These are phyloP conservation scores for Macaria notata DNA, from an alignment of 2,888 invertebrate genomes.

Conservation along the genomic window DNA sequence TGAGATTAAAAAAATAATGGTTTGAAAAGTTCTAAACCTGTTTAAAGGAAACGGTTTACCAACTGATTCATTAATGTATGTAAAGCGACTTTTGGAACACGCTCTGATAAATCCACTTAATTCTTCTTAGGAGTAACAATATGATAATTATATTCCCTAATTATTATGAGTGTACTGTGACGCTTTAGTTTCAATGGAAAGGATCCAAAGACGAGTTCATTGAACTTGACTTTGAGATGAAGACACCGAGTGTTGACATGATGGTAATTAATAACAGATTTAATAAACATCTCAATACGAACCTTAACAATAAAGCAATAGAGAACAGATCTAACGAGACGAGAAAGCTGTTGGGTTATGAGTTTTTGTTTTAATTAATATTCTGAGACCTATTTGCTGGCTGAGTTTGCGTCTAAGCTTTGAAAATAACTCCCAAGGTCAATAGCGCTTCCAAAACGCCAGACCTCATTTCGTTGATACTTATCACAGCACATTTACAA, in stretches of 20 bases:
- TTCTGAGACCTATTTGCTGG: background rate
- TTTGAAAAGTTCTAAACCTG: too few relatives aligned
- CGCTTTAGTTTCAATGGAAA: constrained; percentile 13
- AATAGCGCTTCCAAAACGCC: constrained; percentile 10
- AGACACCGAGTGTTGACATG: background rate
- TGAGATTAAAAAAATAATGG: too few relatives aligned
- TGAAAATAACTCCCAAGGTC: constrained; percentile 7
- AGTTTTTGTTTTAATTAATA: background rate
- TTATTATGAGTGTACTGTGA: constrained; percentile 24
- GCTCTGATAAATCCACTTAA: constrained; percentile 7
- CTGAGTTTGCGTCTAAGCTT: background rate
- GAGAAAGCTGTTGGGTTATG: too few relatives aligned
- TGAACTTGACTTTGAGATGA: constrained; percentile 14
- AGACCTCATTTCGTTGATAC: constrained; percentile 20
- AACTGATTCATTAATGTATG: too few relatives aligned
- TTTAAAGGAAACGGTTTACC: too few relatives aligned
- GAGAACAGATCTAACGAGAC: background rate
- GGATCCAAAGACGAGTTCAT: constrained; percentile 7
- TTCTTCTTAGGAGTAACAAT: constrained; percentile 9
- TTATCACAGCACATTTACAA: constrained; percentile 21
- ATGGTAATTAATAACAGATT: background rate
- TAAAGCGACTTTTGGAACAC: constrained; percentile 14
- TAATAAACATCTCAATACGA: background rate
- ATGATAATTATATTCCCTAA: constrained; percentile 25
- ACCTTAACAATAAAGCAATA: background rate